Conservation (phyloP, 2,888 invertebrate species). For the Athripsodes cinereus region DNA sequence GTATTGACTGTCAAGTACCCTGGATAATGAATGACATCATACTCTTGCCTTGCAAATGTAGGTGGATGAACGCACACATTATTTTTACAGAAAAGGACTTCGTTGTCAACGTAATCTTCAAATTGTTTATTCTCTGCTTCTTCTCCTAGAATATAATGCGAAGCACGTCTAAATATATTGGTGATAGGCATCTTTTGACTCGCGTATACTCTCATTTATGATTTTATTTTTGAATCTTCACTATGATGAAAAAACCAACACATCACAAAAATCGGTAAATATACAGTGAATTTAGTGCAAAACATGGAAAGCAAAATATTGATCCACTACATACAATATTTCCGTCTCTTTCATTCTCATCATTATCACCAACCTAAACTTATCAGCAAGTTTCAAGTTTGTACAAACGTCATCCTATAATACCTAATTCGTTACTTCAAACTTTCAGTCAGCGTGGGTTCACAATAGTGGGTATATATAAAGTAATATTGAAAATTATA, state of each 20-base stretch:
- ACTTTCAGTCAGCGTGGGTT: too few relatives aligned
- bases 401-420: too few relatives aligned
- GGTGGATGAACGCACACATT: conserved; percentile 97
- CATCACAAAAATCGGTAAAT: neutral
- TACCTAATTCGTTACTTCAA: too few relatives aligned
- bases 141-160: conserved; percentile 69
- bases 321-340: neutral
- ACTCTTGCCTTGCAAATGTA: conserved; percentile 71
- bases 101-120: conserved; percentile 72
- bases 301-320: neutral
- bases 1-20: conserved; percentile 86
- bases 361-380: neutral
- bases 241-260: neutral
- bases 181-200: conserved; percentile 62
- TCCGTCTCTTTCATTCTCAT: neutral
- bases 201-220: neutral
- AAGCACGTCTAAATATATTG: conserved; percentile 70
- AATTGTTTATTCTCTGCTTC: conserved; percentile 56
- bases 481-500: too few relatives aligned
- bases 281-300: neutral
- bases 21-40: conserved; percentile 84
- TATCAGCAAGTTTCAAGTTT: neutral
- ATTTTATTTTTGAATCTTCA: neutral
- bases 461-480: too few relatives aligned
- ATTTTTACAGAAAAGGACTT: conserved; percentile 87